Percentiles rank a stretch among this genome's conserved stretches.
These are phyloP conservation scores for Tachuris rubrigastra DNA, from an alignment of 2,113 vertebrate species.

Conservation along the genomic window DNA sequence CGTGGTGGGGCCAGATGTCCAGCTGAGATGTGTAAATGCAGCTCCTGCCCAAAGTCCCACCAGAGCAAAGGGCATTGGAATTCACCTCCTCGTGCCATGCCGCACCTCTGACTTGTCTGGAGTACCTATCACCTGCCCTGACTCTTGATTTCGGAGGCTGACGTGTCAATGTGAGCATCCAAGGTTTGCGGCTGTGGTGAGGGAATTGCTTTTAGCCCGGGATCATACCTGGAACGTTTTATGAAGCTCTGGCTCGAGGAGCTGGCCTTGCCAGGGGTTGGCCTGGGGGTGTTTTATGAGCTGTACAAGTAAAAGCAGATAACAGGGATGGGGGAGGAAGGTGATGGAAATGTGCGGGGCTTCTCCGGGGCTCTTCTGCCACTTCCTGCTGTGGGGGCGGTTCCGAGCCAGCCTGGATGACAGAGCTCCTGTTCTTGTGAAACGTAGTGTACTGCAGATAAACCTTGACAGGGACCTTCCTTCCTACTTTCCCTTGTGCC, in stretches of 20 bases:
- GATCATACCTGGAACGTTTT: fast-evolving
- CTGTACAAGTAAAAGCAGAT: neutral
- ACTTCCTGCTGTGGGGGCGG: neutral
- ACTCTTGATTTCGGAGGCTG: neutral
- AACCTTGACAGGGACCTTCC: neutral
- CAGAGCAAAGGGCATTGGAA: neutral
- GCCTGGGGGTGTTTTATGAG: neutral
- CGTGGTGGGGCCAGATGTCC: fast-evolving
- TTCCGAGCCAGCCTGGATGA: neutral
- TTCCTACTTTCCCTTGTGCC: neutral
- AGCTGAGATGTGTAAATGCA: neutral
- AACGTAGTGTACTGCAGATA: neutral
- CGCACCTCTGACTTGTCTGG: neutral
- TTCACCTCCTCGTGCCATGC: neutral
- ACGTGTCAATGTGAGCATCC: fast-evolving
- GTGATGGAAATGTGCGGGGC: neutral
- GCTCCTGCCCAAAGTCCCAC: neutral
- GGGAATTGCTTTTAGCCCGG: neutral
- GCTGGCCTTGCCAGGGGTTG: neutral
- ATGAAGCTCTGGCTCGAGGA: neutral
- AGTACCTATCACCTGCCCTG: fast-evolving
- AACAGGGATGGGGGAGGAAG: neutral
- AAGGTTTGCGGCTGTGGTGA: neutral
- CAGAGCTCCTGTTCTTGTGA: neutral
- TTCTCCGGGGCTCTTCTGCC: neutral